Evolutionary conservation across 2,113 vertebrate species (phyloP), one percentile per base, ranked within the genome.

Genomic region (Pseudorhombus dupliciocellatus): DNA sequence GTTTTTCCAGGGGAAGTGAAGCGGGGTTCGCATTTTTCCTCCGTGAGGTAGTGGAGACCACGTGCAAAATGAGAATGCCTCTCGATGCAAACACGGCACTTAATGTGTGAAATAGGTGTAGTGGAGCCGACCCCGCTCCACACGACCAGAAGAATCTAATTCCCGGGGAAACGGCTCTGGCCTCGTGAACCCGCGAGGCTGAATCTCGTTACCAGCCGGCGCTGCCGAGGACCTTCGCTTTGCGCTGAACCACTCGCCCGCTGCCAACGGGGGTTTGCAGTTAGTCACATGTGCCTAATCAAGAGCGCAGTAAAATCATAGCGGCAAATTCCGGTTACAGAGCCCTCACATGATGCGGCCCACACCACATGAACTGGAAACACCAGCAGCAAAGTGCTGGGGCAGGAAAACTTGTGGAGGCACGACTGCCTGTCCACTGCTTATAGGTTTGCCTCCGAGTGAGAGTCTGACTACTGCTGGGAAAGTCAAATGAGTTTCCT

Each of bases 41-140:
- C 80, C 20, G 42, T 94, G 92, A 94, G 85, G 90, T 92, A 92
- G 84, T 91, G 81, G 90, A 89, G 88, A 84, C 79, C 16, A 82
- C 85, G 87, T 75, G 76, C 56, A 70, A 82, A 84, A 80, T 88
- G 71, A 90, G 89, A 91, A 86, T 55, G 56, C 75, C 69, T 83
- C 40, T 79, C 75, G 40, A 68, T 24, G 50, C 86, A 26, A 88
- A 81, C 76, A 84, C 70, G 81, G 72, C 77, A 79, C 70, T 87
- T 83, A 84, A 88, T 73, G 83, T 89, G 89, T 87, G 85, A 89
- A 89, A 89, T 75, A 66, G 86, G 83, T 73, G 73, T 81, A 83
- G 66, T 10, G 52, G 68, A 57, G 82, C 79, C 81, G 82, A 85
- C 70, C 66, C 75, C 75, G 67, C 80, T 86, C 80, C 58, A 75